Base-by-base conservation (phyloP, 2,113 vertebrate genomes). In the Hypomesus transpacificus region DNA sequence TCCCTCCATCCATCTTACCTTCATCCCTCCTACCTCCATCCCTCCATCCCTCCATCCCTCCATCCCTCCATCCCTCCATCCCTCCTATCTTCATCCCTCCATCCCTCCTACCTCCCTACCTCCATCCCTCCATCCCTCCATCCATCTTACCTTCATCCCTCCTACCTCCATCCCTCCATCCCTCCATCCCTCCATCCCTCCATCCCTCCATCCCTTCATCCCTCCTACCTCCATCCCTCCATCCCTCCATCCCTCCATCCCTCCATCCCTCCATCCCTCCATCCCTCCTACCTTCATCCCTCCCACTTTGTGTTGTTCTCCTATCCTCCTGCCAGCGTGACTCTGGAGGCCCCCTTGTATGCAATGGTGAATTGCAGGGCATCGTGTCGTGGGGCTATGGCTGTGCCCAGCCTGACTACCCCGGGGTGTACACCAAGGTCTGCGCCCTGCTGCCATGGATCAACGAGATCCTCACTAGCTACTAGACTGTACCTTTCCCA, bases 401-500 rank as follows among this genome's bases (percentile, higher is more conserved):
- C 75, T 94, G 93, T 20, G 90, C 90, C 61, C 56, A 68, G 67
- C 89, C 75, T 2, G 58, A 83, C 77, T 80, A 79, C 53, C 91
- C 92, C 0, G 91, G 91, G 0, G 87, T 94, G 67, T 94, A 93
- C 76, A 91, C 91, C 81, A 92, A 91, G 68, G 89, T 94, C 60
- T 92, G 89, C 60, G 83, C 85, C 26, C 89, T 89, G 1, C 53
- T 90, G 77, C 66, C 54, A 22, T 94, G 92, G 92, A 94, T 94
- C 80, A 2, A 82, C 14, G 31, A 87, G 0, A 92, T 78, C 60
- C 88, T 93, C 0, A 18, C 78, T 50, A 77, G 0, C 51, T 89
- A 92, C 78, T 91, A 89, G 73, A 21, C 46, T 75, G 71, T 68
- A 70, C 53, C 81, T 70, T 69, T 65, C 3, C 13, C 14, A 56